phyloP scores from a whole-genome alignment of 2,888 invertebrate species.

The Carterocephalus palaemon region DNA sequence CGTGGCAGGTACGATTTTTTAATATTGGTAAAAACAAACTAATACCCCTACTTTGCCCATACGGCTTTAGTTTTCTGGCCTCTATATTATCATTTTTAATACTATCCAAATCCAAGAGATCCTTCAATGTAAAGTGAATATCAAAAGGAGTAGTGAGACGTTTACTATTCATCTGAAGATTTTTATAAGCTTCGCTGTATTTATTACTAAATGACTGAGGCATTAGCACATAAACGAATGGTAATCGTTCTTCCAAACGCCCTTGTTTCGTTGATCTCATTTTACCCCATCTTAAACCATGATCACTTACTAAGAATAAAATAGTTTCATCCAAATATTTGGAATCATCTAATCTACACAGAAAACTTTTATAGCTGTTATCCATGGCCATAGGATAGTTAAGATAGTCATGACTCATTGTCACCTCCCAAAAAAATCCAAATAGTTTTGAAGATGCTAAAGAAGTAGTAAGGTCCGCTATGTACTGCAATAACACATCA shows the following conservation, averaged over 20 bases:
- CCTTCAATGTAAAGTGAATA: slow-evolving; percentile 85
- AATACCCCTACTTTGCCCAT: slow-evolving; percentile 70
- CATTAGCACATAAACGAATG: slow-evolving; percentile 84
- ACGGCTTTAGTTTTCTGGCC: slow-evolving; percentile 42
- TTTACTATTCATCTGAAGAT: slow-evolving; percentile 80
- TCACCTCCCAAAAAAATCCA: slow-evolving; percentile 88
- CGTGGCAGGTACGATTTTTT: slow-evolving; percentile 82
- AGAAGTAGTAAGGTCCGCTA: slow-evolving; percentile 77
- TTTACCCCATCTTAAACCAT: slow-evolving; percentile 90
- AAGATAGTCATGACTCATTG: slow-evolving; percentile 88
- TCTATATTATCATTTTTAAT: slow-evolving; percentile 38
- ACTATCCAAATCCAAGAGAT: slow-evolving; percentile 76
- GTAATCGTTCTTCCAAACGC: slow-evolving; percentile 89
- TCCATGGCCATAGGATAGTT: slow-evolving; percentile 87
- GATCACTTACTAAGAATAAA: slow-evolving; percentile 89
- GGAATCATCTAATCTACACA: slow-evolving; percentile 67
- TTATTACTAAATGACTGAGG: slow-evolving; percentile 83
- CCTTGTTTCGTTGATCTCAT: slow-evolving; percentile 89
- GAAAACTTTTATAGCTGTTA: slow-evolving; percentile 74
- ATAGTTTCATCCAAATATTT: slow-evolving; percentile 81
- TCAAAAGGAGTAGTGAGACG: slow-evolving; percentile 87
- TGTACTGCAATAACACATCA: slow-evolving; percentile 83
- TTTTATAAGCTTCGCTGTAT: slow-evolving; percentile 79
- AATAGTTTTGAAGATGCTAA: slow-evolving; percentile 81
- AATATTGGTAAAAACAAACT: slow-evolving; percentile 87